Percentiles rank a stretch among this genome's conserved stretches.
Evolutionary conservation across 2,888 invertebrate genomes (phyloP).

Genomic region (Diadegma fenestrale): DNA sequence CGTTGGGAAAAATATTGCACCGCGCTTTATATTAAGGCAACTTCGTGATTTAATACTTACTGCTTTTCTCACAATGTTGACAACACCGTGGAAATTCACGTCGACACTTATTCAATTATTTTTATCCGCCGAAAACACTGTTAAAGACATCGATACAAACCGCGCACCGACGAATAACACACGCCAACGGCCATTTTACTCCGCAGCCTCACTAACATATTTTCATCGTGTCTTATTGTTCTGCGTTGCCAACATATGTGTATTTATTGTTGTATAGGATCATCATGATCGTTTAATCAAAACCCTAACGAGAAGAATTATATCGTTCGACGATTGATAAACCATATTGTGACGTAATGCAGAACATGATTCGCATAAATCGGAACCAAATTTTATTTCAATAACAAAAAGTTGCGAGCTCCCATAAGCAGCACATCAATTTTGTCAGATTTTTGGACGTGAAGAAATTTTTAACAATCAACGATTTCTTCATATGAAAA

Average conservation of each 20-base stretch:
- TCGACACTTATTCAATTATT: not conserved
- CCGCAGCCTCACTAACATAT: conserved; percentile 54
- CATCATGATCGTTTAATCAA: conserved; percentile 6
- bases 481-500: not conserved
- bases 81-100: conserved; percentile 17
- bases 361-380: conserved; percentile 9
- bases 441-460: not conserved
- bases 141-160: conserved; percentile 69
- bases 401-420: not conserved
- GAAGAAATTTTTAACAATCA: not conserved
- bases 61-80: conserved; percentile 10
- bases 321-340: conserved; percentile 5
- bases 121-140: conserved; percentile 36
- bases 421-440: not conserved
- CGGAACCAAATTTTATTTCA: not conserved
- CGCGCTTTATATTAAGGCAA: not conserved
- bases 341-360: conserved; percentile 11
- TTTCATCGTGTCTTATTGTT: conserved; percentile 23
- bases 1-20: not conserved
- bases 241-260: conserved; percentile 27
- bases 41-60: conserved; percentile 16
- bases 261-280: conserved; percentile 15
- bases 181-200: conserved; percentile 83
- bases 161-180: conserved; percentile 74
- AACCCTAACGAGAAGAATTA: not conserved